Evolutionary conservation across 2,113 vertebrate species (phyloP).

Genomic region (Trogon melanurus): DNA sequence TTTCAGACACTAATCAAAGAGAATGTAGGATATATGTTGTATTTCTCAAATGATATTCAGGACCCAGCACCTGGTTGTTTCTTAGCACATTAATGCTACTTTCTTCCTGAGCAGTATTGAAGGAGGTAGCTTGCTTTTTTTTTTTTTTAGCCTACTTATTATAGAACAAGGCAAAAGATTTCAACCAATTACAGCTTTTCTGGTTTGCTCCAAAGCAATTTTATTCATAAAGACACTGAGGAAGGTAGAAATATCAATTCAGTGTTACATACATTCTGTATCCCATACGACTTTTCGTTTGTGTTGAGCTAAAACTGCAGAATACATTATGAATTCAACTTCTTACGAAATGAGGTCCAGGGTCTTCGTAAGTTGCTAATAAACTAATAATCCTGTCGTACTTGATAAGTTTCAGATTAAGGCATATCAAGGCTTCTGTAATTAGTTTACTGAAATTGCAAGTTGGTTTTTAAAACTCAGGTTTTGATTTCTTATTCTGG

Average conservation of each 20-base stretch:
- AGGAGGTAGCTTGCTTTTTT: not conserved
- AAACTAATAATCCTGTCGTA: not conserved
- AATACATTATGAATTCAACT: not conserved
- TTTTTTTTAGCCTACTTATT: not conserved
- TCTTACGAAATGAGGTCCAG: not conserved
- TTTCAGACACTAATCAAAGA: accelerated
- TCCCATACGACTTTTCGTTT: not conserved
- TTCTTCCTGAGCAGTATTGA: not conserved
- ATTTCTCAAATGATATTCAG: not conserved
- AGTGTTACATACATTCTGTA: not conserved
- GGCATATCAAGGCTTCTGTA: not conserved
- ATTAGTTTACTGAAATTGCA: not conserved
- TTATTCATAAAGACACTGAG: not conserved
- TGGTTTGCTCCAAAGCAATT: not conserved
- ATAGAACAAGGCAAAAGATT: not conserved
- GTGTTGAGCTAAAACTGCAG: not conserved
- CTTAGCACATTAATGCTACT: not conserved
- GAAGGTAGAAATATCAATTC: not conserved
- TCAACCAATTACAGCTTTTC: not conserved
- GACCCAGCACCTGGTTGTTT: not conserved
- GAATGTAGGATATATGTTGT: not conserved
- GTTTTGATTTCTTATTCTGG: not conserved
- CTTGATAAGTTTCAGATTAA: not conserved
- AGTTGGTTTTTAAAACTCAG: not conserved
- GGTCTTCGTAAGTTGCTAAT: not conserved